A percentile compares a stretch with the other conserved stretches of the same genome.
Conservation (phyloP, 2,888 invertebrate species). For the Chrysina gloriosa region DNA sequence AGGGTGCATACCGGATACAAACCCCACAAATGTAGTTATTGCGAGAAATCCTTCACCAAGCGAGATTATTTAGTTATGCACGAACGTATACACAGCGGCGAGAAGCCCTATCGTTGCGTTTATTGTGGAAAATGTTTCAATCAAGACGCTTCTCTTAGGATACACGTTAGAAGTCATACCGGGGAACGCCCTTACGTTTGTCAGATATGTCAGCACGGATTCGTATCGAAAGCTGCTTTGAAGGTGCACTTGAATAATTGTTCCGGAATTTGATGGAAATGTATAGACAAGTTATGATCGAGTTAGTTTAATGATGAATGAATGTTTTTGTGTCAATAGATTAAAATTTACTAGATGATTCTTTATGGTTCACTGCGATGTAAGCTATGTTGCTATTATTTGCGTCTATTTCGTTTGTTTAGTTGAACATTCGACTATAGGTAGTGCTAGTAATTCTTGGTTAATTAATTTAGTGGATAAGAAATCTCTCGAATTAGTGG, state of each 20-base stretch:
- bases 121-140: constrained; percentile 55
- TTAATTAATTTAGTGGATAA: no score
- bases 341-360: no score
- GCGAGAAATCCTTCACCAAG: constrained; percentile 54
- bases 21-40: constrained; percentile 54
- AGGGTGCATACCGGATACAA: constrained; percentile 56
- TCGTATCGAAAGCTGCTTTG: constrained; percentile 53
- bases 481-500: no score
- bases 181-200: constrained; percentile 54
- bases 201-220: constrained; percentile 52
- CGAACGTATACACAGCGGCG: constrained; percentile 55
- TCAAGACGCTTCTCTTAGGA: constrained; percentile 51
- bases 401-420: no score
- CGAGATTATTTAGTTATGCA: constrained; percentile 53
- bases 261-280: not conserved
- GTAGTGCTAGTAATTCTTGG: no score
- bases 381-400: no score
- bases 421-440: no score
- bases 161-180: constrained; percentile 52
- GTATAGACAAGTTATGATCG: not conserved
- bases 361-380: no score
- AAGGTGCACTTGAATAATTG: constrained; percentile 43
- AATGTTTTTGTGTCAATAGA: no score
- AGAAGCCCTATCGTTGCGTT: constrained; percentile 55
- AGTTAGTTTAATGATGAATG: not conserved